Base-by-base conservation (phyloP, 1,140 invertebrate genomes). In the Diuraphis noxia region DNA sequence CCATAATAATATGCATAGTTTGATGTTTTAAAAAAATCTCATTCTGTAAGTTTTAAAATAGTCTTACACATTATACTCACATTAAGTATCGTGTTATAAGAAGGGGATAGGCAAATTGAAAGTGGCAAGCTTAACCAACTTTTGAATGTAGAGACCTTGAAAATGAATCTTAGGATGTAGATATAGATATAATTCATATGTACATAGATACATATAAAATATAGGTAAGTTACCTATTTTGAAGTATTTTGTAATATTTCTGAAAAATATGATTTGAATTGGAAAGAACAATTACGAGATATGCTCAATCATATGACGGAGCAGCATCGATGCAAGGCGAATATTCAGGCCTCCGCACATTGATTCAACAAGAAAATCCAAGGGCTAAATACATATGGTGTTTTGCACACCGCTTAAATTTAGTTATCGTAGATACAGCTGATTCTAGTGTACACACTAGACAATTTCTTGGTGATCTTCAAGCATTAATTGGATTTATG, bases 281-380 rank as follows among this genome's bases (percentile, higher is more conserved):
- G 46, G 19, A 49, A 49, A 49, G 46, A 49, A 49, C 46, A 49
- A 49, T 49, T 49, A 21, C n/a, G n/a, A n/a, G n/a, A n/a, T 72
- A 72, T 72, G 63, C 63, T 72, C 63, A 72, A 72, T 72, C 63
- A 72, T 34, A 72, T 72, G 63, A 72, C 63, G n/a, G 63, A 72
- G n/a, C n/a, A 34, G 63, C n/a, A 72, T 72, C n/a, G n/a, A 72
- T 72, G 63, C 10, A 72, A 72, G 63, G 63, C 2, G 63, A 34
- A 72, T 72, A 72, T 34, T 72, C 63, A 17, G 63, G 63, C 8
- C n/a, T 72, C 63, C 9, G 63, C 10, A 72, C 63, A n/a, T 72
- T 72, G 9, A 63, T 63, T 63, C 56, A 72, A 17, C 10, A 3
- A 72, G 63, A 72, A 72, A 72, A 72, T 72, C n/a, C 63, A 72